Conservation (phyloP, 1,140 invertebrate genomes). For the Teleogryllus occipitalis region DNA sequence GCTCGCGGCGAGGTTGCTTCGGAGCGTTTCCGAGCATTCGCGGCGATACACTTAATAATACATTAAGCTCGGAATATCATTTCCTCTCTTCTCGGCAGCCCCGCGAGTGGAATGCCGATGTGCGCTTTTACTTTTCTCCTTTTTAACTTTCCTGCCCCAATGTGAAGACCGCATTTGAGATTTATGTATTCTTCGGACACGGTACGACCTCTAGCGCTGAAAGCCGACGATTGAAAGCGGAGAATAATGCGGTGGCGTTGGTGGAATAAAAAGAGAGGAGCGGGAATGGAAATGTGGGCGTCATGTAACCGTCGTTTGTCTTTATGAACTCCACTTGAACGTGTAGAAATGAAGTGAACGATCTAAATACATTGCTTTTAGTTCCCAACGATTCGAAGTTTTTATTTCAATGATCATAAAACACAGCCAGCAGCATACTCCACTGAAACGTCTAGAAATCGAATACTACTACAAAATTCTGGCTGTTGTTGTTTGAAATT, state of each 20-base stretch:
- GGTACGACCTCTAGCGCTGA: neutral
- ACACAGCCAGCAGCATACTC: too few relatives aligned
- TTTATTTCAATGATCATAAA: too few relatives aligned
- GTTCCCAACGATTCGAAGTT: too few relatives aligned
- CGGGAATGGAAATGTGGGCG: too few relatives aligned
- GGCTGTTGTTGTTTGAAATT: too few relatives aligned
- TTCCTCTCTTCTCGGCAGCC: neutral
- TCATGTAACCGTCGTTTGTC: too few relatives aligned
- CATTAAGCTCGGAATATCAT: neutral
- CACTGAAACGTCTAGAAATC: too few relatives aligned
- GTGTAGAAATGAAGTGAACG: too few relatives aligned
- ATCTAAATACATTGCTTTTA: too few relatives aligned
- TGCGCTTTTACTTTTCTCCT: neutral
- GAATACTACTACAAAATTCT: too few relatives aligned
- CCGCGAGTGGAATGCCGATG: neutral
- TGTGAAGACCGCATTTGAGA: neutral
- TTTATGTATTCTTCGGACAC: slow-evolving; percentile 4
- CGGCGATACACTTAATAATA: neutral
- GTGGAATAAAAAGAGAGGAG: neutral
- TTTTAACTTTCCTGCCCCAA: neutral
- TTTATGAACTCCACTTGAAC: too few relatives aligned
- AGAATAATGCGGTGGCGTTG: neutral
- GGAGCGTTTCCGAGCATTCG: neutral
- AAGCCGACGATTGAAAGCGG: neutral
- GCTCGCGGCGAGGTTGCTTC: neutral